Conservation (phyloP, 1,140 invertebrate genomes). For the Drosophila willistoni region DNA sequence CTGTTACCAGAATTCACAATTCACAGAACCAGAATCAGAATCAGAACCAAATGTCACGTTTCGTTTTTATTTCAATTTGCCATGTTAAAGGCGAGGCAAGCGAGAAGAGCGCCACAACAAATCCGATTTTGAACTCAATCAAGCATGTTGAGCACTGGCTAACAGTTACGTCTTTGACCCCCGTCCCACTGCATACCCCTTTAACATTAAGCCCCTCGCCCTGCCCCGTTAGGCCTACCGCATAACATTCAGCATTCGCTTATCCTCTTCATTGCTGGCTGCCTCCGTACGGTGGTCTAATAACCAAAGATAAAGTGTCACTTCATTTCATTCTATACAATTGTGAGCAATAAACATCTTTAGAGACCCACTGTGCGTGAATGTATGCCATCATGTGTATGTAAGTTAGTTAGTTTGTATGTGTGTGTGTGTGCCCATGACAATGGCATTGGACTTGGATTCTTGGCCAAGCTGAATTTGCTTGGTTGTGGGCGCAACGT, state of each 20-base stretch:
- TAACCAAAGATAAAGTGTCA: not conserved
- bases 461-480: constrained; percentile 8
- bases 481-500: constrained; percentile 42
- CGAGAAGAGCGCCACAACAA: constrained; percentile 42
- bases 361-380: not conserved
- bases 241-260: not conserved
- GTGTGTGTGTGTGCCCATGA: constrained; percentile 6
- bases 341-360: too few species aligned
- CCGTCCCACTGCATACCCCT: not conserved
- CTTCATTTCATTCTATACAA: too few species aligned
- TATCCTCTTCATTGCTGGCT: not conserved
- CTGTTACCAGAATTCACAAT: constrained; percentile 52
- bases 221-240: not conserved
- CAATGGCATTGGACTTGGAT: constrained; percentile 13
- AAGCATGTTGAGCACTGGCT: constrained; percentile 56
- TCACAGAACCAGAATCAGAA: not conserved
- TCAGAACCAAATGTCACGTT: constrained; percentile 72
- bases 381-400: not conserved
- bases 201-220: not conserved
- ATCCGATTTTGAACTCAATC: constrained; percentile 80
- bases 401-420: too few species aligned
- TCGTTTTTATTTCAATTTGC: constrained; percentile 79
- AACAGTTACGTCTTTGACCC: constrained; percentile 43
- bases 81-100: constrained; percentile 43
- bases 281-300: constrained; percentile 3